Percentiles rank a stretch among this genome's conserved stretches.
Evolutionary conservation across 92 coral and sea anemone species (phyloP).

Genomic region (Muricea muricata): DNA sequence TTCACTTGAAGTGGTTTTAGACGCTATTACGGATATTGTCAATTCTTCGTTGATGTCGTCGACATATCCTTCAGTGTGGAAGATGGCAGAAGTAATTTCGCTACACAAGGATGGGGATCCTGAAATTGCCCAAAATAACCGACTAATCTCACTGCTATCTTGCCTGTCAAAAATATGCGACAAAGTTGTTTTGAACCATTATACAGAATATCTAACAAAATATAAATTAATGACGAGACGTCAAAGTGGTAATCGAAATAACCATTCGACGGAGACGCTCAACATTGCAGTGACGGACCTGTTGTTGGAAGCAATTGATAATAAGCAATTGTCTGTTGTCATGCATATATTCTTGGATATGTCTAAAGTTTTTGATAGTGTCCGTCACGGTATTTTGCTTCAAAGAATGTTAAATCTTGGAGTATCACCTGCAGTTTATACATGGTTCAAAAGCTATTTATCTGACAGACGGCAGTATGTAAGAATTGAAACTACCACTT

Average conservation of each 20-base stretch:
- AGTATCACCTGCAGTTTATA: no score
- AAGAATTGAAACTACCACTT: no score
- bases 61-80: neutral
- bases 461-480: no score
- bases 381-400: no score
- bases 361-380: no score
- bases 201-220: constrained; percentile 14
- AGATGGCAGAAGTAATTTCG: neutral
- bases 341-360: neutral
- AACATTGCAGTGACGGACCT: no score
- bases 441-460: no score
- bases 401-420: no score
- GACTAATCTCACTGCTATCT: constrained; percentile 13
- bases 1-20: neutral
- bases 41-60: neutral
- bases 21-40: neutral
- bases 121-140: neutral
- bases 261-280: constrained; percentile 46
- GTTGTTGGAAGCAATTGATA: no score
- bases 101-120: neutral
- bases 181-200: no score
- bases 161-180: neutral
- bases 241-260: constrained; percentile 30
- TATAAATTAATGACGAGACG: no score
- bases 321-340: constrained; percentile 19